A percentile compares a stretch with the other conserved stretches of the same genome.
Evolutionary conservation across 2,113 vertebrate genomes (phyloP).

Genomic region (Xenotilapia longispinis): DNA sequence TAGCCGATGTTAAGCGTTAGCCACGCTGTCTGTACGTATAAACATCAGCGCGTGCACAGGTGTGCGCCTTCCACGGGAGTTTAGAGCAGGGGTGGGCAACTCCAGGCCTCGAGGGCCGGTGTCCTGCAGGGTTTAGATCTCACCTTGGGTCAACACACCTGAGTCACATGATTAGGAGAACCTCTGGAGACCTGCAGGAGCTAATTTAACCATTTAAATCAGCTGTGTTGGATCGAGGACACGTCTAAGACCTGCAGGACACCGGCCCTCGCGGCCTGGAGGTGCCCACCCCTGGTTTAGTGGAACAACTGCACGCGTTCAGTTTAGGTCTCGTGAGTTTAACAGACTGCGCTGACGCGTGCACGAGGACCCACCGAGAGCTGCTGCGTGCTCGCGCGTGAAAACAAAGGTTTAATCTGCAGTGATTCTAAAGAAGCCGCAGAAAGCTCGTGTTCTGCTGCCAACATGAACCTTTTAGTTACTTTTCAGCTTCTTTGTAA

Average conservation of each 20-base stretch:
- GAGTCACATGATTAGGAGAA: fast-evolving
- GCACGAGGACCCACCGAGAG: background rate
- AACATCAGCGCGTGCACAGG: background rate
- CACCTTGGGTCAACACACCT: background rate
- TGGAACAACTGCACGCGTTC: background rate
- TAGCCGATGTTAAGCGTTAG: background rate
- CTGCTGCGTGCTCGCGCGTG: background rate
- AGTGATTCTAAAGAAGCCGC: background rate
- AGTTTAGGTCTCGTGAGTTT: background rate
- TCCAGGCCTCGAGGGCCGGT: background rate
- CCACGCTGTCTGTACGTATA: background rate
- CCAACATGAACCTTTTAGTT: background rate
- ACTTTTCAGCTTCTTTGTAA: background rate
- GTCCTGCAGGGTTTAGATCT: background rate
- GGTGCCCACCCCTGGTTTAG: background rate
- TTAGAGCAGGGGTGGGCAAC: fast-evolving
- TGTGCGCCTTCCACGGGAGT: background rate
- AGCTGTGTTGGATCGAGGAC: background rate
- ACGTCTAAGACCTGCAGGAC: background rate
- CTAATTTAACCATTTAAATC: fast-evolving
- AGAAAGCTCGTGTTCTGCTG: background rate
- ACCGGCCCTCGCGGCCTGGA: fast-evolving
- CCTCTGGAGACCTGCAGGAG: background rate
- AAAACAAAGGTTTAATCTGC: background rate
- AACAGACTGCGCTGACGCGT: background rate